Percentiles rank a stretch among this genome's conserved stretches.
These are phyloP conservation scores for Peromyscus polionotus DNA, from an alignment of 2,113 vertebrate species.

Conservation along the genomic window DNA sequence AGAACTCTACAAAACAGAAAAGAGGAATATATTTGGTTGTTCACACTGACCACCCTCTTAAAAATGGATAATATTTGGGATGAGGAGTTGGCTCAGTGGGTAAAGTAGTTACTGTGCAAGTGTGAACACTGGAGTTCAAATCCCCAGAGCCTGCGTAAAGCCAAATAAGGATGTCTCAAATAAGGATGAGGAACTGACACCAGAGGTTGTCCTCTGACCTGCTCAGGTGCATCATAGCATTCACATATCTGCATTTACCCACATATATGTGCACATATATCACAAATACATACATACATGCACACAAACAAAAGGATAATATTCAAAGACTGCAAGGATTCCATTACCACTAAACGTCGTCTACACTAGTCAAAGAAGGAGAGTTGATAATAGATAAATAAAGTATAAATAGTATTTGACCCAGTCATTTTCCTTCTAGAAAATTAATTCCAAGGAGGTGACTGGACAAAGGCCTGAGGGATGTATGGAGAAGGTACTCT, in stretches of 20 bases:
- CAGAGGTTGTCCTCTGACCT: neutral
- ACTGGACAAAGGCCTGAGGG: neutral
- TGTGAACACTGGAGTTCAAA: neutral
- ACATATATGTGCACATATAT: neutral
- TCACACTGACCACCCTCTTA: neutral
- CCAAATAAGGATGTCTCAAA: neutral
- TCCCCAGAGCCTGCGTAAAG: neutral
- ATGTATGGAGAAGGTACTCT: neutral
- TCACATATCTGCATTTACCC: neutral
- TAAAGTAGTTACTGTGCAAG: neutral
- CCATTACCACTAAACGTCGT: neutral
- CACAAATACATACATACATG: neutral
- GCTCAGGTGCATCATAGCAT: neutral
- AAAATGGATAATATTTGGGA: neutral
- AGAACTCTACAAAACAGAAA: neutral
- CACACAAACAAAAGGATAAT: neutral
- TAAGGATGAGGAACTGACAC: neutral
- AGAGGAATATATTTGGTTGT: neutral
- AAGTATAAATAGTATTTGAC: neutral
- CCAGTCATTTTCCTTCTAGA: neutral
- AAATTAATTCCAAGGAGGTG: constrained; percentile 6
- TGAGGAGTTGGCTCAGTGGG: neutral
- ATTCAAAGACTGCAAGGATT: neutral
- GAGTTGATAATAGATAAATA: neutral
- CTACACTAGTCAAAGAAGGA: neutral